These are phyloP conservation scores for Diarsia dahlii DNA, from an alignment of 2,888 invertebrate species.

Conservation along the genomic window DNA sequence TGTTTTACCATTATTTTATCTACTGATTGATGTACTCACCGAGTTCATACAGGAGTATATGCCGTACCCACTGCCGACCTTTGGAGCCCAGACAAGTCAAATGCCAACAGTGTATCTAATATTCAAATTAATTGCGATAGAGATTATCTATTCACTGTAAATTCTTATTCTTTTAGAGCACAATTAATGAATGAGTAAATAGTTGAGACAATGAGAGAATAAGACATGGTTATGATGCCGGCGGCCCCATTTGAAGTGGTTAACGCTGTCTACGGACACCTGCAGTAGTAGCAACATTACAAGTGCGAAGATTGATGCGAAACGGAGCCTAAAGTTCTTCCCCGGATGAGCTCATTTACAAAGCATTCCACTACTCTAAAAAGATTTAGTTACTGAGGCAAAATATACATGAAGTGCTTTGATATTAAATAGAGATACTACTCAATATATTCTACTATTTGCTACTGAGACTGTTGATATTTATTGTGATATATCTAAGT, in stretches of 20 bases:
- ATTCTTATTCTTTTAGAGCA: conserved; percentile 15
- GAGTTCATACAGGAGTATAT: conserved; percentile 5
- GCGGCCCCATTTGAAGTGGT: not conserved
- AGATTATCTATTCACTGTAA: not conserved
- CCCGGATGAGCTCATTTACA: conserved; percentile 3
- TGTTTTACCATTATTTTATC: not conserved
- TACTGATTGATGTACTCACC: conserved; percentile 31
- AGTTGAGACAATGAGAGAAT: not conserved
- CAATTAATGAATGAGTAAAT: not conserved
- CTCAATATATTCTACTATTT: conserved; percentile 40
- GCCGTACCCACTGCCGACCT: not conserved
- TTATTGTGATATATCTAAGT: conserved; percentile 76
- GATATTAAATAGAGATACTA: conserved; percentile 39
- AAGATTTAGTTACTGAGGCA: conserved; percentile 28
- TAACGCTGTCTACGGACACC: not conserved
- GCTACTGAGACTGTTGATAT: conserved; percentile 25
- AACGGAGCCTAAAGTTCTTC: not conserved
- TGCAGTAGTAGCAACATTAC: not conserved
- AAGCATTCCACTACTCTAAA: not conserved
- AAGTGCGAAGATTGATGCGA: not conserved
- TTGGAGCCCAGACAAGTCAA: conserved; percentile 14
- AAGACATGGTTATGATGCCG: not conserved
- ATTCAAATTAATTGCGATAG: not conserved
- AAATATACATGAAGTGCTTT: conserved; percentile 52
- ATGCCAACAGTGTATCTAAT: conserved; percentile 7